Evolutionary conservation across 1,140 invertebrate genomes (phyloP).

Genomic region (Oscheius sp.): DNA sequence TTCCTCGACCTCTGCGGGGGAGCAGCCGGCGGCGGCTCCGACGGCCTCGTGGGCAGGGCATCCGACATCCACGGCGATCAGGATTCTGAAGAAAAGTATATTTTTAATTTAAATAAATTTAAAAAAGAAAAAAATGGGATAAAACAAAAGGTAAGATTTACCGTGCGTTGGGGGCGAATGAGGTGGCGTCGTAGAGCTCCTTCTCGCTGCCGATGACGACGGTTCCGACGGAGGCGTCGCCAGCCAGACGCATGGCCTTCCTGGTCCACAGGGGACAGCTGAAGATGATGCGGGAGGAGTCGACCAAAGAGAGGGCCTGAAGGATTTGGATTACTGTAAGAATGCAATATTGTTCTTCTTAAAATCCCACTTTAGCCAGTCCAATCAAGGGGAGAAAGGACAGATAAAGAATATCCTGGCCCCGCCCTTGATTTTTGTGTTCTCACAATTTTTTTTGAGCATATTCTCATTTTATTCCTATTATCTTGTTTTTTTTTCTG

Average conservation of each 20-base stretch:
- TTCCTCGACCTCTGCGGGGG: background rate
- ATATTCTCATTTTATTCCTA: too few species aligned
- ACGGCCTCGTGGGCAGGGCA: background rate
- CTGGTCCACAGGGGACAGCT: background rate
- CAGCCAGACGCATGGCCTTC: background rate
- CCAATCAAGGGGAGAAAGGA: too few species aligned
- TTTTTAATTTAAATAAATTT: too few species aligned
- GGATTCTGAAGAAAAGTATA: background rate
- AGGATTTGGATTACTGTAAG: background rate
- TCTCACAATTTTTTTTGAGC: too few species aligned
- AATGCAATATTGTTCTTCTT: background rate
- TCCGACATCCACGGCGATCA: background rate
- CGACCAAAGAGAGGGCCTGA: background rate
- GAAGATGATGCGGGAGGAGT: background rate
- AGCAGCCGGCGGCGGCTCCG: background rate
- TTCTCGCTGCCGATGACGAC: slow-evolving; percentile 3
- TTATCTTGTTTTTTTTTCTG: too few species aligned
- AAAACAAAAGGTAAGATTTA: background rate
- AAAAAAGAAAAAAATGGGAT: too few species aligned
- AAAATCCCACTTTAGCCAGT: too few species aligned
- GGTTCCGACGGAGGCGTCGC: background rate
- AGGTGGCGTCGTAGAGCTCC: slow-evolving; percentile 2
- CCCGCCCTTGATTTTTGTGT: too few species aligned
- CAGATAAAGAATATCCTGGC: too few species aligned
- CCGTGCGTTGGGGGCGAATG: background rate